Evolutionary conservation across 2,113 vertebrate species (phyloP), one percentile per base, ranked within the genome.

Genomic region (Pedionomus torquatus): DNA sequence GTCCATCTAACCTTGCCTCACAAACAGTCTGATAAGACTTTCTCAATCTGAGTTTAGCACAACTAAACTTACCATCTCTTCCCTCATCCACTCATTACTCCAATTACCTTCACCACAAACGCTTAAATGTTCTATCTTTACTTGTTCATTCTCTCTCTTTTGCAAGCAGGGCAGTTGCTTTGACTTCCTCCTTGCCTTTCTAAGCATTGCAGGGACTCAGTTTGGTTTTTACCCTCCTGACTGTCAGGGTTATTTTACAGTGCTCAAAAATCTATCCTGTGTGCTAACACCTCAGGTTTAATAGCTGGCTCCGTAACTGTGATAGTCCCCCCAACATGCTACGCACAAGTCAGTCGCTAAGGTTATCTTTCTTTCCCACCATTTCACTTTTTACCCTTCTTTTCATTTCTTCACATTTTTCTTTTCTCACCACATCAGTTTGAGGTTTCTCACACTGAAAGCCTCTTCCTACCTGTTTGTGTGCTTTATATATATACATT

Each of bases 281-380:
- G 80, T 41, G 69, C 44, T 16, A 80, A 85, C 60, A 82, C 55
- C 60, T 69, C 60, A 14, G 24, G 46, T 79, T 57, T 78, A 85
- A 90, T 5, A 82, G 46, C 51, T 46, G 25, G 51, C 41, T 82
- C 61, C 26, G 23, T 77, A 64, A 57, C 68, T 33, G 31, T 1
- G 0, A 39, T 10, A 49, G 49, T 46, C 24, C 41, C 25, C 13
- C 17, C 8, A 24, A 31, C 7, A 12, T 0, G 3, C 54, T 21
- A 52, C 13, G 44, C 3, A 72, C 9, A 83, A 89, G 33, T 14
- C 76, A 48, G 4, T 18, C 52, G 14, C 76, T 63, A 21, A 80
- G 14, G n/a, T 55, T 11, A 28, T 28, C 31, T 70, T 49, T 17
- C 11, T 64, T 74, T 52, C 68, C 48, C n/a, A 41, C 54, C 5